Conservation (phyloP, 1,140 invertebrate genomes). For the Metopolophium dirhodum region DNA sequence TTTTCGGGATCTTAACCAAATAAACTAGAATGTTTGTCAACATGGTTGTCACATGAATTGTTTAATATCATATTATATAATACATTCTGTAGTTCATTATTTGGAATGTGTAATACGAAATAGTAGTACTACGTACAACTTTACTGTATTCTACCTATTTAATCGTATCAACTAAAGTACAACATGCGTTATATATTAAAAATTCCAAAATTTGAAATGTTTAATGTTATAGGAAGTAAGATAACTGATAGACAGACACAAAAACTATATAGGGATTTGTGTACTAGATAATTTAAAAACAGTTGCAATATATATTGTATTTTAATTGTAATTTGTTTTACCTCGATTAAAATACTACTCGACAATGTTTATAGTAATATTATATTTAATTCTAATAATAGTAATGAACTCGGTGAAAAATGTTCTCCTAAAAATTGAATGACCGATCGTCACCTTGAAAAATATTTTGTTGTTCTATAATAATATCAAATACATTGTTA, state of each 20-base stretch:
- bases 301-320: neutral
- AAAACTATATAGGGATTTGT: neutral
- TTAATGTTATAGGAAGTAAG: neutral
- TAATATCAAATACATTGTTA: too few relatives aligned
- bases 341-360: neutral
- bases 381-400: neutral
- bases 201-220: neutral
- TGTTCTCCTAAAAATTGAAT: neutral
- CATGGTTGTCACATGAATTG: neutral
- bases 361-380: neutral
- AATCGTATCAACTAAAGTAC: neutral
- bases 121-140: neutral
- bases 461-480: neutral
- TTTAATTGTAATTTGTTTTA: neutral
- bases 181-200: neutral
- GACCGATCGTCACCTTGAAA: neutral
- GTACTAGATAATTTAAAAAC: neutral
- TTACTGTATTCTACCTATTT: neutral
- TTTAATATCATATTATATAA: neutral
- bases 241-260: neutral
- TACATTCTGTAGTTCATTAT: neutral
- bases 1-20: neutral
- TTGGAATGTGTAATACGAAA: neutral
- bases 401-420: neutral
- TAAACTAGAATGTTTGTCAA: neutral